phyloP scores from a whole-genome alignment of 2,888 invertebrate genomes.

The Panorpa germanica region DNA sequence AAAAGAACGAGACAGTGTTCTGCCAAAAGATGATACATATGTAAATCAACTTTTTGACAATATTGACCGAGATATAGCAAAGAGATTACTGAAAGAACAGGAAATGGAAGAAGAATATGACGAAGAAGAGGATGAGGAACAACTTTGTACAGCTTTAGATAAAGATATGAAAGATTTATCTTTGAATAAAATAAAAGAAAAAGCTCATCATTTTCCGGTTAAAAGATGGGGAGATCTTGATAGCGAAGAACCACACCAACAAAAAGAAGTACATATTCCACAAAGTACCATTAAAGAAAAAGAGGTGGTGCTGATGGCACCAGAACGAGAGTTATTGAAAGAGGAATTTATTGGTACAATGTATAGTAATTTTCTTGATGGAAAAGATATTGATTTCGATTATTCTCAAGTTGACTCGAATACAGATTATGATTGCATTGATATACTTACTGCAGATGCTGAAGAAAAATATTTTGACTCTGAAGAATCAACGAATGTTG shows the following conservation, averaged over 20 bases:
- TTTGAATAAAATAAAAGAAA: too few relatives aligned
- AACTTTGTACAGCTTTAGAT: constrained; percentile 12
- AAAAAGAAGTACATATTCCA: constrained; percentile 18
- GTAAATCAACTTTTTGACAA: constrained; percentile 64
- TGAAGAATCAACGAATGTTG: constrained; percentile 43
- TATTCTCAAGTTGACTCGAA: constrained; percentile 67
- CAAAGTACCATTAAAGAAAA: constrained; percentile 21
- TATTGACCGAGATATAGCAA: constrained; percentile 52
- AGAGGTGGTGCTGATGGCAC: constrained; percentile 27
- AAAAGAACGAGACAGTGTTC: constrained; percentile 36
- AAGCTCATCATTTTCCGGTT: too few relatives aligned
- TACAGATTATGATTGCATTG: constrained; percentile 57
- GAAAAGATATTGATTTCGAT: constrained; percentile 66
- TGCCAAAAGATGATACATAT: constrained; percentile 37
- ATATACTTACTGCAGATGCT: constrained; percentile 55
- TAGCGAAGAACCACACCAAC: constrained; percentile 18
- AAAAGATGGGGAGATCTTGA: constrained; percentile 38
- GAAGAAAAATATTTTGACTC: constrained; percentile 86
- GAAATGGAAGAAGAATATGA: constrained; percentile 34
- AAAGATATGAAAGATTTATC: constrained; percentile 15
- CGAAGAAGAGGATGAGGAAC: constrained; percentile 21
- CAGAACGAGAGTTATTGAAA: constrained; percentile 43
- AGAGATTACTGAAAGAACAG: constrained; percentile 39
- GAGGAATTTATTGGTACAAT: constrained; percentile 72
- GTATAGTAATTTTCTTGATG: constrained; percentile 69